Conservation (phyloP, 2,888 invertebrate species). For the Desoria tigrina region DNA sequence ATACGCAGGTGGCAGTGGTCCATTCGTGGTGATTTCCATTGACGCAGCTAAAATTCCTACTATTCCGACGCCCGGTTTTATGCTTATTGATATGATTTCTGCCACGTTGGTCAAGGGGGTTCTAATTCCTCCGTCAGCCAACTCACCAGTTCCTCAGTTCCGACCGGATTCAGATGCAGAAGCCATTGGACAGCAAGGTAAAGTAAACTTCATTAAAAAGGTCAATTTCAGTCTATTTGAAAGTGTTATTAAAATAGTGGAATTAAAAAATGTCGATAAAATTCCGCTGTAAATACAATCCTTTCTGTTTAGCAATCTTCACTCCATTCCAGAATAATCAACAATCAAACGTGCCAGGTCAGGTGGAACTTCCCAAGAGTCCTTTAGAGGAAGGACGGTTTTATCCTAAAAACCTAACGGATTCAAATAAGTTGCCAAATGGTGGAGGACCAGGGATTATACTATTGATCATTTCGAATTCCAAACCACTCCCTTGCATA, state of each 20-base stretch:
- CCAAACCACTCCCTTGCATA: no score
- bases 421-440: not conserved
- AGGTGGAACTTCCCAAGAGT: not conserved
- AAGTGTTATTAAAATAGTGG: no score
- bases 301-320: no score
- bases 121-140: not conserved
- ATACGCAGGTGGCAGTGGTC: not conserved
- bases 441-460: no score
- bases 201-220: no score
- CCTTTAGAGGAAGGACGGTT: not conserved
- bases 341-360: no score
- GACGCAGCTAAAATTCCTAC: not conserved
- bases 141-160: not conserved
- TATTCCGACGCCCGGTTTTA: not conserved
- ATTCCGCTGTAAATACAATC: no score
- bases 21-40: not conserved
- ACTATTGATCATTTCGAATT: no score
- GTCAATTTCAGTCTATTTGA: no score
- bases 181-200: no score
- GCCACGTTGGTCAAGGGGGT: not conserved
- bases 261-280: no score
- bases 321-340: no score
- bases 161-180: not conserved
- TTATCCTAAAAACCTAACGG: slow-evolving; percentile 1
- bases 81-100: not conserved